Conservation (phyloP, 2,888 invertebrate genomes). For the Dendrolimus pini region DNA sequence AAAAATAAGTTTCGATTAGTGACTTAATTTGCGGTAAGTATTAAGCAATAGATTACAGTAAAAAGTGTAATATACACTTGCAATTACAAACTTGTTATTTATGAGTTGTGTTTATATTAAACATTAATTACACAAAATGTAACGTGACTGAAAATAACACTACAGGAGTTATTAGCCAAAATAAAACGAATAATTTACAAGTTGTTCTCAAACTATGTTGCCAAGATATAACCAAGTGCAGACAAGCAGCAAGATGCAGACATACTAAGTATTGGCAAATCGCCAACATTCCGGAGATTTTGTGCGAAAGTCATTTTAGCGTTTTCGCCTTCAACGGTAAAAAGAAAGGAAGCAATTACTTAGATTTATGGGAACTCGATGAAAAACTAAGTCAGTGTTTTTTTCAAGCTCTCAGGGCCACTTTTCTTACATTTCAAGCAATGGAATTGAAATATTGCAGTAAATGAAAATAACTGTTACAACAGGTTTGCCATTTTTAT, state of each 20-base stretch:
- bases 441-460: constrained; percentile 6
- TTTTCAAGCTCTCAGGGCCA: constrained; percentile 15
- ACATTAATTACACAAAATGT: too few relatives aligned
- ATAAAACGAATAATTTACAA: constrained; percentile 7
- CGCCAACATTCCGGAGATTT: constrained; percentile 49
- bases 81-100: too few relatives aligned
- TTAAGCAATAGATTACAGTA: too few relatives aligned
- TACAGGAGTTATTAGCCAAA: background rate
- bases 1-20: too few relatives aligned
- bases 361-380: constrained; percentile 59
- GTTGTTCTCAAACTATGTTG: constrained; percentile 17
- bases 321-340: constrained; percentile 42
- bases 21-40: too few relatives aligned
- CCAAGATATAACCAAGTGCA: constrained; percentile 24
- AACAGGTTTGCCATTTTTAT: too few relatives aligned
- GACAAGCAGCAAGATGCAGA: constrained; percentile 38
- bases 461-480: too few relatives aligned
- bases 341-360: constrained; percentile 64
- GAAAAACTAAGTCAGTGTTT: constrained; percentile 30
- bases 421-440: constrained; percentile 15
- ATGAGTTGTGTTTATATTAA: too few relatives aligned
- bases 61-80: too few relatives aligned
- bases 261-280: constrained; percentile 39
- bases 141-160: background rate
- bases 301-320: constrained; percentile 52